Evolutionary conservation across 2,113 vertebrate genomes (phyloP).

Genomic region (Fregata magnificens): DNA sequence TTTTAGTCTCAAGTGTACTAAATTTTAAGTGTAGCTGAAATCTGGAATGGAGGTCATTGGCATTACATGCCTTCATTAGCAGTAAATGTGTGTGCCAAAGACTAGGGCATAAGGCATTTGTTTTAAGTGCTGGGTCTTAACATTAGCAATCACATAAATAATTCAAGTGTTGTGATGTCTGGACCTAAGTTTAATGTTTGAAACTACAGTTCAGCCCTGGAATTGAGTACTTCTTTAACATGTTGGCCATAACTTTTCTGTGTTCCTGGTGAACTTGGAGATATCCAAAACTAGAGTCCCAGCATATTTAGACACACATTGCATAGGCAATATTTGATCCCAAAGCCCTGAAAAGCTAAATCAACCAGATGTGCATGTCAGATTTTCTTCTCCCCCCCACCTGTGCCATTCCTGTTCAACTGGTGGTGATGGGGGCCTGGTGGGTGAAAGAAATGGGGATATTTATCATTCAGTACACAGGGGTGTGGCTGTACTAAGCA

Average conservation of each 20-base stretch:
- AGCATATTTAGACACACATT: too few relatives aligned
- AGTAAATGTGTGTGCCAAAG: not conserved
- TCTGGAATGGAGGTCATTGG: not conserved
- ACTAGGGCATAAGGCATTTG: not conserved
- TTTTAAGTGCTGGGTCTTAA: not conserved
- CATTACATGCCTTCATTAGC: not conserved
- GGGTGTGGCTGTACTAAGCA: not conserved
- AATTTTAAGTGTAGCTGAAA: not conserved
- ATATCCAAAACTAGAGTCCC: not conserved
- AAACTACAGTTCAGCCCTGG: not conserved
- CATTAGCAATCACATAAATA: constrained; percentile 16
- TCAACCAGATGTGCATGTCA: not conserved
- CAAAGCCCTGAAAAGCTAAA: not conserved
- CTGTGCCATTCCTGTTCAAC: not conserved
- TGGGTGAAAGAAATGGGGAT: not conserved
- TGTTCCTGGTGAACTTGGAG: not conserved
- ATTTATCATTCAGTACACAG: not conserved
- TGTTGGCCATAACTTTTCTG: not conserved
- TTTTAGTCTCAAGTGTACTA: not conserved
- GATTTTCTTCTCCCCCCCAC: not conserved
- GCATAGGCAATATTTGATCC: not conserved
- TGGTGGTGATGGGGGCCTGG: too few relatives aligned
- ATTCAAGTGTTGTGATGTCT: constrained; percentile 27
- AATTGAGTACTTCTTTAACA: not conserved
- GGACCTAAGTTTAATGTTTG: not conserved